Evolutionary conservation across 2,888 invertebrate species (phyloP), one percentile per base, ranked within the genome.

Genomic region (Hyalella azteca): DNA sequence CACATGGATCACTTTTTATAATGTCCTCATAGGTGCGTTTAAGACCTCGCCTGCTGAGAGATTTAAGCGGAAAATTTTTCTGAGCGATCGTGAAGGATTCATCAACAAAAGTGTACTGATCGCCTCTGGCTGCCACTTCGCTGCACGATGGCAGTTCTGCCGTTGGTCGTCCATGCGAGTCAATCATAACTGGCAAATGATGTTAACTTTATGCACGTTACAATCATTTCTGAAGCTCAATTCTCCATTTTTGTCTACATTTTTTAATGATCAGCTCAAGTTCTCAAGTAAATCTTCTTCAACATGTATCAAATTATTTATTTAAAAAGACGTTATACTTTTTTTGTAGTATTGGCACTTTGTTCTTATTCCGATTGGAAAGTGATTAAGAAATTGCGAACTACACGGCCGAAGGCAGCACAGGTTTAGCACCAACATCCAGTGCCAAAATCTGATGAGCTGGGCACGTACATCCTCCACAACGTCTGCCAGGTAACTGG

Each of bases 111-210:
- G 36, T 29, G 36, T 66, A 66, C 39, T 66, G 66, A 9, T 66
- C 66, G 2, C 32, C 66, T 15, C 36, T 66, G 32, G 66, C 32
- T n/a, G 66, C 13, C 7, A 36, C 66, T 39, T 29, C 66, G 4
- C 19, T 39, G n/a, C 15, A 66, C 9, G 66, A 36, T 15, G 36
- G 32, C 36, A 66, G 39, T 9, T 66, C 66, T 36, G 66, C 39
- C 29, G 66, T 36, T 32, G 66, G 19, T 66, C 66, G 32, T 11
- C 66, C 66, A 7, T 66, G 66, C 19, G 66, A 66, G 36, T 66
- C 66, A 66, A 66, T 66, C 66, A 66, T 66, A 36, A n/a, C n/a
- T 5, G 19, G n/a, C 66, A 66, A 54, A 22, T n/a, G n/a, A n/a
- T n/a, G n/a, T n/a, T n/a, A n/a, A n/a, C n/a, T n/a, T n/a, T n/a